Conservation (phyloP, 2,113 vertebrate genomes). For the Tamias sibiricus region DNA sequence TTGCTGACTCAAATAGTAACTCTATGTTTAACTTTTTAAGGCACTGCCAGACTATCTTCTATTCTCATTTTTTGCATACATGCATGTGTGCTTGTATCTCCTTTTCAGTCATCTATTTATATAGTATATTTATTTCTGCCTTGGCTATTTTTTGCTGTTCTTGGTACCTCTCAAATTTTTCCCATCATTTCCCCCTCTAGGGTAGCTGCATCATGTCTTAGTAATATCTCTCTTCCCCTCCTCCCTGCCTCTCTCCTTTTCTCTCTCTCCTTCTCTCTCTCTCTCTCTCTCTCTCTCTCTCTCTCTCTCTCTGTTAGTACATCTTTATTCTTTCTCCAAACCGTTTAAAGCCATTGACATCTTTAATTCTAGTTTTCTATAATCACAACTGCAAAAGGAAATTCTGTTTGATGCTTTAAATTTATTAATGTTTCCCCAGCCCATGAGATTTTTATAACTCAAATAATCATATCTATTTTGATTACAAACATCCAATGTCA, state of each 20-base stretch:
- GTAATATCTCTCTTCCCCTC: background rate
- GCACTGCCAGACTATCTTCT: background rate
- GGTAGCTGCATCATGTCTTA: background rate
- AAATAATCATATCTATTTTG: background rate
- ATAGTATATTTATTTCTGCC: conserved; percentile 32
- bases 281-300: background rate
- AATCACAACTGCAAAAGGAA: background rate
- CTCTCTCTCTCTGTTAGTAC: background rate
- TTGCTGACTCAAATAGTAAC: background rate
- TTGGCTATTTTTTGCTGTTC: conserved; percentile 38
- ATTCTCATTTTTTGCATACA: background rate
- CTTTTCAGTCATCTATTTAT: background rate
- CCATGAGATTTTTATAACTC: background rate
- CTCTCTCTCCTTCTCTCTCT: too few species aligned
- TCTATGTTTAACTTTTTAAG: background rate
- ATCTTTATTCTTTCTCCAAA: background rate
- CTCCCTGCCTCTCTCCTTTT: background rate
- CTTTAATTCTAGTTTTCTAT: conserved; percentile 1
- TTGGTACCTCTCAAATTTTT: conserved; percentile 16
- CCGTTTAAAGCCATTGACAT: background rate
- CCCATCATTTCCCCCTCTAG: background rate
- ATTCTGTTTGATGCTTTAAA: conserved; percentile 29
- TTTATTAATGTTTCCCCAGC: background rate
- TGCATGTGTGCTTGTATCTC: background rate
- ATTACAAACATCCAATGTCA: background rate